Evolutionary conservation across 2,113 vertebrate species (phyloP).

Genomic region (Nematolebias whitei): DNA sequence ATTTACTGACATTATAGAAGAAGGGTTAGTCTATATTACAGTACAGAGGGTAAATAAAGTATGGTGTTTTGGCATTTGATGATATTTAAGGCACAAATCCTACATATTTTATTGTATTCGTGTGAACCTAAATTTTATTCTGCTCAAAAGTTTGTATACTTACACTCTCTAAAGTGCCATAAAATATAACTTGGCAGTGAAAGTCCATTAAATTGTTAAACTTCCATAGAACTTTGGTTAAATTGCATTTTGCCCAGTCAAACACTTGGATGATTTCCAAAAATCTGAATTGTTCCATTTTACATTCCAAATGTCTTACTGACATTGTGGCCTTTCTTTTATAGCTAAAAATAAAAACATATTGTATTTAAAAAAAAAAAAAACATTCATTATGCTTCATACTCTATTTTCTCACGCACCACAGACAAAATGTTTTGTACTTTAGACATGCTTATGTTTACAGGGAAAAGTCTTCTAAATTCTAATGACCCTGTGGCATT

Average conservation of each 20-base stretch:
- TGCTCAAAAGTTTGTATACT: too few relatives aligned
- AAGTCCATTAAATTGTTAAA: background rate
- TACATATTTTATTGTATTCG: background rate
- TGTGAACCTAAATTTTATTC: too few relatives aligned
- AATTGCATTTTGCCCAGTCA: background rate
- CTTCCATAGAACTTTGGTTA: background rate
- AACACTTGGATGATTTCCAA: background rate
- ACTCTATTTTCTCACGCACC: background rate
- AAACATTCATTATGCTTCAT: background rate
- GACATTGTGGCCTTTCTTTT: background rate
- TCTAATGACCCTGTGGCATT: slow-evolving; percentile 35
- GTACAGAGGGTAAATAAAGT: too few relatives aligned
- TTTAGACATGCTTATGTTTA: slow-evolving; percentile 11
- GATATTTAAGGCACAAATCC: background rate
- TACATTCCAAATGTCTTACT: background rate
- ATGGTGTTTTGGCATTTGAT: background rate
- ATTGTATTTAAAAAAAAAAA: too few relatives aligned
- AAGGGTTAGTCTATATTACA: too few relatives aligned
- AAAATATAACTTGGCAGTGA: background rate
- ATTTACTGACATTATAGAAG: too few relatives aligned
- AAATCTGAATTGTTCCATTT: background rate
- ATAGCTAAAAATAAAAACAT: background rate
- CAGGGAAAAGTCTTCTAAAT: slow-evolving; percentile 4
- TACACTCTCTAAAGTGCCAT: too few relatives aligned
- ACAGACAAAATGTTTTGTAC: background rate